These are phyloP conservation scores for Neoarius graeffei DNA, from an alignment of 2,113 vertebrate species.

Conservation along the genomic window DNA sequence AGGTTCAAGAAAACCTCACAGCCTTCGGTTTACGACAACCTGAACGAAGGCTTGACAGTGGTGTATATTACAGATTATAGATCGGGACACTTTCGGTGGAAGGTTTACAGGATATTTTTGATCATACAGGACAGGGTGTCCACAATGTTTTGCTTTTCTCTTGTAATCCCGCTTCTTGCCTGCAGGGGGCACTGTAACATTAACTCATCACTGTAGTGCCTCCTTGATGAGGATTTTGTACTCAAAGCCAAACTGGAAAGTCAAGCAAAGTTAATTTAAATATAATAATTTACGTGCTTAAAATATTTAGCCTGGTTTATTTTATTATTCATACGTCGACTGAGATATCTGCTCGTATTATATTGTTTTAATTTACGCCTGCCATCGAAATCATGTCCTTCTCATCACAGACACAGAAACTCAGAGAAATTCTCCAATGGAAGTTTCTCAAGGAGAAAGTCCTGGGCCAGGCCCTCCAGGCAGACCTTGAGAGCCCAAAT, in stretches of 20 bases:
- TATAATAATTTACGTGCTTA: background rate
- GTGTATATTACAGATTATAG: background rate
- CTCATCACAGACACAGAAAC: background rate
- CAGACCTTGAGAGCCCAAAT: constrained; percentile 5
- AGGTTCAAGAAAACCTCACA: background rate
- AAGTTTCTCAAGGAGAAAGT: background rate
- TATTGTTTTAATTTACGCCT: background rate
- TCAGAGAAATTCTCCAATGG: background rate
- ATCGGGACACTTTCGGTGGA: background rate
- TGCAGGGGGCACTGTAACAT: constrained; percentile 48
- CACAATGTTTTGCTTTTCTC: background rate
- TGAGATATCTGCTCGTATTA: background rate
- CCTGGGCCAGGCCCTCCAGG: constrained; percentile 22
- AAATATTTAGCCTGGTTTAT: background rate
- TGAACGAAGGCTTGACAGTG: background rate
- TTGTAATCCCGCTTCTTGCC: constrained; percentile 15
- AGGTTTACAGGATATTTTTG: background rate
- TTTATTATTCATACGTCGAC: background rate
- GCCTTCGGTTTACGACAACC: background rate
- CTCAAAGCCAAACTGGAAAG: background rate
- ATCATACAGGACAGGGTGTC: background rate
- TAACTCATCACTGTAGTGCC: background rate
- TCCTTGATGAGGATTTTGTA: constrained; percentile 1
- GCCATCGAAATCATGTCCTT: background rate
- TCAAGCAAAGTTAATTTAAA: too few species aligned